Evolutionary conservation across 2,113 vertebrate species (phyloP), one percentile per base, ranked within the genome.

Genomic region (Hippocampus barbouri): DNA sequence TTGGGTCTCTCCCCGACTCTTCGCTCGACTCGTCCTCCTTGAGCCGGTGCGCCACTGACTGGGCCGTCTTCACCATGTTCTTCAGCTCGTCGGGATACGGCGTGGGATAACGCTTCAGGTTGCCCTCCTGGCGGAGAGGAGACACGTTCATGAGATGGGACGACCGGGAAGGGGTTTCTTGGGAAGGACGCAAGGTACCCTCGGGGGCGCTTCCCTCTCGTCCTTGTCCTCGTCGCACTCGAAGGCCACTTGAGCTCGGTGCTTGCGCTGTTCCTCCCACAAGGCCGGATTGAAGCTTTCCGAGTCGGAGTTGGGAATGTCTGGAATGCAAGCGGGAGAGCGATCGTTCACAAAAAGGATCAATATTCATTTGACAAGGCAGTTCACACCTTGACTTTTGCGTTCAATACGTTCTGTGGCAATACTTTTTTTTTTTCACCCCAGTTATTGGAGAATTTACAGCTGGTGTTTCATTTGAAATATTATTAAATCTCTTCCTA

Each of bases 21-120:
- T 97, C 96, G 21, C 85, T 76, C 0, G 93, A 94, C 76, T 97
- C 97, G 73, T 99, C 97, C 86, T 99, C 96, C 89, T 94, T 98
- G 62, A 98, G 92, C 79, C 96, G 91, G 70, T 98, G 96, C 57
- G 98, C 96, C 83, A 98, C 96, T 3, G 94, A 98, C 88, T 98
- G 97, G 56, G 97, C 97, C 0, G 97, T 99, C 91, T 98, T 99
- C 68, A 99, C 97, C 97, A 99, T 98, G 92, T 96, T 99, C 89
- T 98, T 99, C 88, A 99, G 89, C 84, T 99, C 97, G 70, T 98
- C 97, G 21, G 97, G 97, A 82, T 99, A 98, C 0, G 97, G 97
- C 8, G 97, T 99, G 23, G 97, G 97, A 34, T 99, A 98, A 53
- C 97, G 95, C 88, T 98, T 98, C 88, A 99, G 91, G 88, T 96